These are phyloP conservation scores for Coelinius sp. DNA, from an alignment of 2,888 invertebrate species.

Conservation along the genomic window DNA sequence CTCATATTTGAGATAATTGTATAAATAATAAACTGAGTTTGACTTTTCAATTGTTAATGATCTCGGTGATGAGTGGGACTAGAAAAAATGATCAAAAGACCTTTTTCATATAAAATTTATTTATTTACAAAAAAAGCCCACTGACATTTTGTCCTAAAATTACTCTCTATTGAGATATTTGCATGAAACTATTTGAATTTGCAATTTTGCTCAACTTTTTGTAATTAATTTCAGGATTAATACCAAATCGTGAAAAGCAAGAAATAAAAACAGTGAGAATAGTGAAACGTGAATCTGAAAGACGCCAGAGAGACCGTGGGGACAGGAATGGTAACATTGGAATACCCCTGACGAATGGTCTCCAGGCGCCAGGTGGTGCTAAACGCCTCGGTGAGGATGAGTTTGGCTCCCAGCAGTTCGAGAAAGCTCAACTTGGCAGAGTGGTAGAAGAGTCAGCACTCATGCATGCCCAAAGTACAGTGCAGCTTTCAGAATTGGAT, in stretches of 20 bases:
- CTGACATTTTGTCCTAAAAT: no score
- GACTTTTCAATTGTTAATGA: no score
- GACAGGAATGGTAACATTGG: conserved; percentile 75
- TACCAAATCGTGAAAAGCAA: conserved; percentile 82
- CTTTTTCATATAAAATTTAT: no score
- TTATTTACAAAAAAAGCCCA: no score
- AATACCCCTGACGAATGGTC: conserved; percentile 63
- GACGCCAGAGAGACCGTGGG: conserved; percentile 82
- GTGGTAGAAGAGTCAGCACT: conserved; percentile 62
- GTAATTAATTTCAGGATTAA: conserved; percentile 73
- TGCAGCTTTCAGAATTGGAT: conserved; percentile 60
- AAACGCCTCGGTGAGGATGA: conserved; percentile 63
- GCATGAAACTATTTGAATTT: not conserved
- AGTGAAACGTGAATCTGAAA: conserved; percentile 91
- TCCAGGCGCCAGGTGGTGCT: conserved; percentile 58
- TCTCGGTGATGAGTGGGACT: no score
- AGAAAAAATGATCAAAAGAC: no score
- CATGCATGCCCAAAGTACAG: conserved; percentile 61
- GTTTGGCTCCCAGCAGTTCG: conserved; percentile 59
- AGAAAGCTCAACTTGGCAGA: conserved; percentile 60
- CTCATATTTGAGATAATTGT: no score
- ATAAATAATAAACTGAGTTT: no score
- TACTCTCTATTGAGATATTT: no score
- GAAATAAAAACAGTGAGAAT: conserved; percentile 95
- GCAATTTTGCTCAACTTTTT: conserved; percentile 29